Evolutionary conservation across 2,888 invertebrate genomes (phyloP).

Genomic region (Drosophila anceps): DNA sequence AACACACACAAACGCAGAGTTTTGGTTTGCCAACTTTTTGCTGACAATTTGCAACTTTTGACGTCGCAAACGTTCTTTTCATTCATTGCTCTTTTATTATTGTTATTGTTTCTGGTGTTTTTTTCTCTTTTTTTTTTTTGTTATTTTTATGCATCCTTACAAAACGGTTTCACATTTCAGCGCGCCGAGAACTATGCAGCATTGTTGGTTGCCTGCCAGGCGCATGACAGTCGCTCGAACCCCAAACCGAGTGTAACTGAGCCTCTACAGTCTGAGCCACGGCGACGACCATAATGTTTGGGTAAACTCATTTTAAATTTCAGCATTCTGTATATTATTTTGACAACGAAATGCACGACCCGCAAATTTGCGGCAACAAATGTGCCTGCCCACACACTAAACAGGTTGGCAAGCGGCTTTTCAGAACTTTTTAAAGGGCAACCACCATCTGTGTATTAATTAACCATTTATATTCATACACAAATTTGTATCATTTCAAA

Average conservation of each 20-base stretch:
- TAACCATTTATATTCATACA: background rate
- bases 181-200: constrained; percentile 71
- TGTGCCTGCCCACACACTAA: constrained; percentile 3
- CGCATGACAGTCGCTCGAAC: constrained; percentile 24
- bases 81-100: constrained; percentile 66
- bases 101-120: constrained; percentile 44
- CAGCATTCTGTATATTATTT: constrained; percentile 9
- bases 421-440: constrained; percentile 3
- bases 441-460: background rate
- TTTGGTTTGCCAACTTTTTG: constrained; percentile 58
- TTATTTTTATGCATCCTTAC: constrained; percentile 21
- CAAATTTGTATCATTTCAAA: background rate
- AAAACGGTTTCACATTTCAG: constrained; percentile 76
- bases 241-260: constrained; percentile 17
- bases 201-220: constrained; percentile 57
- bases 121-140: too few relatives aligned
- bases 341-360: constrained; percentile 26
- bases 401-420: background rate
- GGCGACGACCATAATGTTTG: constrained; percentile 27
- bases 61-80: constrained; percentile 55
- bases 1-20: constrained; percentile 7
- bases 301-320: constrained; percentile 61
- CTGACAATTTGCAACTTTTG: constrained; percentile 72
- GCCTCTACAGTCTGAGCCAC: constrained; percentile 4
- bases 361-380: constrained; percentile 41